Base-by-base conservation (phyloP, 2,797 vertebrate species). In the Enteromius afrohamiltoni region DNA sequence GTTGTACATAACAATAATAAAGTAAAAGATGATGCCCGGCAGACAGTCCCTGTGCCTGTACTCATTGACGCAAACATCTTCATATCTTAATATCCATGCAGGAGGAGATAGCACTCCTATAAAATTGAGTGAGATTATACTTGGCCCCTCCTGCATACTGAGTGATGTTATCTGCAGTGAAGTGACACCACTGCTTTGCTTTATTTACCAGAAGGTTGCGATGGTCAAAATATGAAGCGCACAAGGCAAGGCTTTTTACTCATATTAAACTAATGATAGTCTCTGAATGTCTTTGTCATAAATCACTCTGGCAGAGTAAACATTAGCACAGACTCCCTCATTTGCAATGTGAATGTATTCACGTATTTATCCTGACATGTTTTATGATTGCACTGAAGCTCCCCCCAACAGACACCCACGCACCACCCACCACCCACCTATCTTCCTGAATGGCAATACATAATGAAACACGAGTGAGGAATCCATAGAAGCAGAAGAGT, bases 311-410 rank as follows among this genome's bases (percentile, higher is more conserved):
- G 92, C 89, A 88, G 83, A 90, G 90, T 87, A 89, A 91, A 92
- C 89, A 91, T 91, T 92, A 93, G 91, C 90, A 87, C 86, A 90
- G 91, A 68, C 90, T 92, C 89, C 76, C 92, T 95, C 87, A 87
- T 94, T 93, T 93, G 84, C 92, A 90, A 86, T 94, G 91, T 90
- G 91, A 93, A 95, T 95, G 94, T 93, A 93, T 92, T 88, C 45
- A 89, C 88, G 92, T 91, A 95, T 95, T 96, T 94, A 93, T 95
- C 93, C 92, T 95, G 96, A 96, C 95, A 89, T 92, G 94, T 88
- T 96, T 96, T 95, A 95, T 96, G 95, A 95, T 95, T 93, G 93
- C 88, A 93, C 89, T 89, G 60, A 88, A 88, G 90, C 91, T 80
- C 58, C 82, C 64, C 40, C 49, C 29, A 51, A 40, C 90, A 77